Evolutionary conservation across 30 jellyfish, hydroid and myxozoan genomes (phyloP).

Genomic region (Pseudorhiza aurosa): DNA sequence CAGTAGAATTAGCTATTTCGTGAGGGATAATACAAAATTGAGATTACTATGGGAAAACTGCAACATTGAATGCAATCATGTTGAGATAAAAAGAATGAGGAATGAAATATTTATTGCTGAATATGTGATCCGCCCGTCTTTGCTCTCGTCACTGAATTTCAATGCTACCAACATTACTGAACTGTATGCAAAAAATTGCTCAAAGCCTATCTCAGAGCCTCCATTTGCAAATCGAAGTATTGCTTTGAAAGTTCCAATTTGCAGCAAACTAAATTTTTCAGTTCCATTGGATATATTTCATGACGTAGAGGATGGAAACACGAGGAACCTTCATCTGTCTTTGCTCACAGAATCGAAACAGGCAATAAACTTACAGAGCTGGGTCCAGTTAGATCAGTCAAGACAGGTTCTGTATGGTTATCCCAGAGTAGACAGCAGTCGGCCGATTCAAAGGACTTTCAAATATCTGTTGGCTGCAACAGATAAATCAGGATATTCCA

Average conservation of each 20-base stretch:
- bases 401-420: conserved; percentile 74
- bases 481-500: conserved; percentile 68
- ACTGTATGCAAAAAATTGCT: conserved; percentile 32
- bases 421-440: conserved; percentile 58
- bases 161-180: conserved; percentile 25
- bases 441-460: conserved; percentile 12
- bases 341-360: conserved; percentile 50
- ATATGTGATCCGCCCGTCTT: conserved; percentile 22
- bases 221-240: conserved; percentile 66
- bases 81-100: conserved; percentile 18
- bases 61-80: conserved; percentile 36
- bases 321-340: conserved; percentile 59
- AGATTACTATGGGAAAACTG: conserved; percentile 36
- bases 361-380: conserved; percentile 38
- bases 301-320: conserved; percentile 73
- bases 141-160: conserved; percentile 26
- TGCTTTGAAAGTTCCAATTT: conserved; percentile 32
- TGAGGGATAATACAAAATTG: not conserved
- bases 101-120: conserved; percentile 30
- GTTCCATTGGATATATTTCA: conserved; percentile 60
- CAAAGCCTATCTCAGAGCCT: conserved; percentile 32
- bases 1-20: conserved; percentile 7
- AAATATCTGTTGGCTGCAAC: conserved; percentile 79
- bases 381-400: conserved; percentile 78
- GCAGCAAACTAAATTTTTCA: conserved; percentile 59